Percentiles rank a stretch among this genome's conserved stretches.
Evolutionary conservation across 1,140 invertebrate genomes (phyloP).

Genomic region (Mizuhopecten yessoensis): DNA sequence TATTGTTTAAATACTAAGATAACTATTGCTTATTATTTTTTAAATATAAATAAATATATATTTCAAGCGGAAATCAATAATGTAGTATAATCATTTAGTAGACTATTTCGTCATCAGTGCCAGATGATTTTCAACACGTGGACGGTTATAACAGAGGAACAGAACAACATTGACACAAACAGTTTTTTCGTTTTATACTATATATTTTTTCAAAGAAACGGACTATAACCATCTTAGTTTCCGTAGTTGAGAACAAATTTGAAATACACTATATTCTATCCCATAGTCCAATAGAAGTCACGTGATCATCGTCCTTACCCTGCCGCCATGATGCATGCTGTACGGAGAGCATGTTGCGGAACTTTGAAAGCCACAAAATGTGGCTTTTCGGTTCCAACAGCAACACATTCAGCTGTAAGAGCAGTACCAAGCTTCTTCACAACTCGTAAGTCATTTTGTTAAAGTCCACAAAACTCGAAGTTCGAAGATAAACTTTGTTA

Average conservation of each 20-base stretch:
- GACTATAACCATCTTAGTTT: not conserved
- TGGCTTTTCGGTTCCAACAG: conserved; percentile 82
- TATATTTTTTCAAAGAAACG: not conserved
- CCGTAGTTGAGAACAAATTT: not conserved
- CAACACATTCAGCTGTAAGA: conserved; percentile 86
- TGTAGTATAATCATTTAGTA: too few species aligned
- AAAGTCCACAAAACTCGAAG: not conserved
- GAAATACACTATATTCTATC: not conserved
- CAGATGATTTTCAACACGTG: too few species aligned
- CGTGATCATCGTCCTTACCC: conserved; percentile 70
- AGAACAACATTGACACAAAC: too few species aligned
- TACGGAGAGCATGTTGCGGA: conserved; percentile 86
- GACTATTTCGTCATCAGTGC: too few species aligned
- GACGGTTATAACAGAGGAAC: too few species aligned
- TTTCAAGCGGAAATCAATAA: too few species aligned
- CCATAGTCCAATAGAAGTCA: conserved; percentile 58
- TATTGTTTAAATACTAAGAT: too few species aligned
- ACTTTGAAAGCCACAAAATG: conserved; percentile 87
- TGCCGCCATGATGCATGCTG: conserved; percentile 87
- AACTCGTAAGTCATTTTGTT: conserved; percentile 85
- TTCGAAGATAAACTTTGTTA: not conserved
- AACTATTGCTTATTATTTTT: too few species aligned
- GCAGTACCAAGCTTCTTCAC: conserved; percentile 84
- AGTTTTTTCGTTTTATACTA: too few species aligned
- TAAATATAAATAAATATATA: too few species aligned